These are phyloP conservation scores for Dorcus hopei DNA, from an alignment of 2,888 invertebrate genomes.

Conservation along the genomic window DNA sequence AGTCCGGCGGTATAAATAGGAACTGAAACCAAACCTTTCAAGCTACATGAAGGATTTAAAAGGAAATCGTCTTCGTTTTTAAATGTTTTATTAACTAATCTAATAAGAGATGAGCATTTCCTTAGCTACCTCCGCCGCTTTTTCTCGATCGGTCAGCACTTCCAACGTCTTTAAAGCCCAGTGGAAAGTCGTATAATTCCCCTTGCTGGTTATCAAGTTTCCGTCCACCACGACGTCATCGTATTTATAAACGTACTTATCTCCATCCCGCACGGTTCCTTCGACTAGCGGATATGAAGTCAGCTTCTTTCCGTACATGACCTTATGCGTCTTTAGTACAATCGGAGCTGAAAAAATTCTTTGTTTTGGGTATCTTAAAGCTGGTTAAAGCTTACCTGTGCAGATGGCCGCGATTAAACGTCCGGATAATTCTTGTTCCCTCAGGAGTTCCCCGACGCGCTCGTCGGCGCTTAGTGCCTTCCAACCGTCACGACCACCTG, in stretches of 20 bases:
- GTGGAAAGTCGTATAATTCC: slow-evolving; percentile 88
- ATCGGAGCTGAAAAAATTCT: slow-evolving; percentile 22
- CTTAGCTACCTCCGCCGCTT: slow-evolving; percentile 64
- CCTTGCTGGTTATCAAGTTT: slow-evolving; percentile 74
- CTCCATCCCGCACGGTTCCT: slow-evolving; percentile 24
- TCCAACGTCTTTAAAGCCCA: slow-evolving; percentile 81
- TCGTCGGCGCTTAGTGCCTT: slow-evolving; percentile 12
- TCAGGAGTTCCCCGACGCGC: slow-evolving; percentile 18
- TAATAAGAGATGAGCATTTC: slow-evolving; percentile 57
- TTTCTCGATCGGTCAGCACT: slow-evolving; percentile 64
- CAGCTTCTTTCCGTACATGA: slow-evolving; percentile 24
- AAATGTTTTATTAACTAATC: neutral
- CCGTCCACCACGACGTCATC: slow-evolving; percentile 51
- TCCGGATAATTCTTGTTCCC: slow-evolving; percentile 22
- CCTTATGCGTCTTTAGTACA: slow-evolving; percentile 23
- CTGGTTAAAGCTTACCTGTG: slow-evolving; percentile 15
- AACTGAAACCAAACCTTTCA: too few species aligned
- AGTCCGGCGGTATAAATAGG: too few species aligned
- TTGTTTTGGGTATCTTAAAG: too few species aligned
- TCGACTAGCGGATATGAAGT: slow-evolving; percentile 26
- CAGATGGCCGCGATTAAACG: slow-evolving; percentile 22
- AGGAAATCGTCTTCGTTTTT: too few species aligned
- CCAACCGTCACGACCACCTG: slow-evolving; percentile 22
- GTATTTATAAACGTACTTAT: slow-evolving; percentile 27
- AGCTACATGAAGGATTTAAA: too few species aligned